phyloP scores from a whole-genome alignment of 1,140 invertebrate species.

The Anastatus disparis region DNA sequence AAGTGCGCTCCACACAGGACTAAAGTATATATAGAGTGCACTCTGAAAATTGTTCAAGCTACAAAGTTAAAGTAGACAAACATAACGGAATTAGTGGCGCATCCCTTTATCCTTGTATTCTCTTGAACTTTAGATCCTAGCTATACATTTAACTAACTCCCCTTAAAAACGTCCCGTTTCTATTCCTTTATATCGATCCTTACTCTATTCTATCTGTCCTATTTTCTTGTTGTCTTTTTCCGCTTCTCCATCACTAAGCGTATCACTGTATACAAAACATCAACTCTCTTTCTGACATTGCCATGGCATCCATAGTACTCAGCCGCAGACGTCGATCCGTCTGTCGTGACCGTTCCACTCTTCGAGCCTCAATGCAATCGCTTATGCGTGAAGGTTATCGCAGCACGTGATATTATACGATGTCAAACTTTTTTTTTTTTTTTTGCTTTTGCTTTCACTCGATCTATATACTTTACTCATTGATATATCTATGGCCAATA shows the following conservation, averaged over 20 bases:
- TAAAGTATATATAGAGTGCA: no score
- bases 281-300: not conserved
- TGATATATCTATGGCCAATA: not conserved
- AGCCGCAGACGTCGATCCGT: slow-evolving; percentile 39
- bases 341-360: slow-evolving; percentile 48
- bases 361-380: slow-evolving; percentile 51
- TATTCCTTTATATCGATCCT: not conserved
- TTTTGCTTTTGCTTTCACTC: not conserved
- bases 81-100: slow-evolving; percentile 62
- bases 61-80: slow-evolving; percentile 40
- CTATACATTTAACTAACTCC: no score
- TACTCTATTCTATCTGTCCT: not conserved
- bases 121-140: no score
- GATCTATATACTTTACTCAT: not conserved
- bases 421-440: not conserved
- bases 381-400: slow-evolving; percentile 53
- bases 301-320: not conserved
- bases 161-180: slow-evolving; percentile 36
- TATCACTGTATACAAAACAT: no score
- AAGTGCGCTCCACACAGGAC: not conserved
- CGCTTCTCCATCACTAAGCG: slow-evolving; percentile 26
- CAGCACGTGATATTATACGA: not conserved
- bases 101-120: slow-evolving; percentile 53
- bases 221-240: slow-evolving; percentile 26
- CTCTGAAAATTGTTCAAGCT: no score